Conservation (phyloP, 2,113 vertebrate species). For the Sisor rabdophorus region DNA sequence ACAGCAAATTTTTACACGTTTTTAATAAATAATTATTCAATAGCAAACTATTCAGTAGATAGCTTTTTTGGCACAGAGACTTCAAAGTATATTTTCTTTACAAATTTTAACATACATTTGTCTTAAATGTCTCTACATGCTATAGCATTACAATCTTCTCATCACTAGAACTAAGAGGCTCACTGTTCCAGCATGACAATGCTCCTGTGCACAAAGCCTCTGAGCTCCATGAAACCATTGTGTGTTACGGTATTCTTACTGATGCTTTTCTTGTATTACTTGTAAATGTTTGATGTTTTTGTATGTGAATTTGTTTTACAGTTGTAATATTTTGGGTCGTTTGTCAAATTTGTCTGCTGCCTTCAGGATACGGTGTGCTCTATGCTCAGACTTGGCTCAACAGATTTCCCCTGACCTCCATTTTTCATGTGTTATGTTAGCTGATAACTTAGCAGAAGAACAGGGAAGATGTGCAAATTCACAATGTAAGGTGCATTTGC, state of each 20-base stretch:
- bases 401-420: not conserved
- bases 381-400: not conserved
- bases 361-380: not conserved
- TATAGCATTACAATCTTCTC: no score
- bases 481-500: not conserved
- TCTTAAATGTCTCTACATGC: no score
- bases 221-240: no score
- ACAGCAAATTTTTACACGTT: not conserved
- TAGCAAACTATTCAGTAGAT: not conserved
- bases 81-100: no score
- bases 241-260: not conserved
- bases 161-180: no score
- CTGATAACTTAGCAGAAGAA: not conserved
- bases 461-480: not conserved
- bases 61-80: no score
- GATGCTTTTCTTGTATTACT: not conserved
- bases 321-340: not conserved
- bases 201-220: no score
- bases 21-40: not conserved
- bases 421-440: not conserved
- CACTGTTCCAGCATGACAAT: no score
- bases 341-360: not conserved
- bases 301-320: not conserved
- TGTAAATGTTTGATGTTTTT: not conserved
- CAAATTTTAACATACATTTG: no score